phyloP scores from a whole-genome alignment of 1,140 invertebrate genomes.

The Eurosta solidaginis region DNA sequence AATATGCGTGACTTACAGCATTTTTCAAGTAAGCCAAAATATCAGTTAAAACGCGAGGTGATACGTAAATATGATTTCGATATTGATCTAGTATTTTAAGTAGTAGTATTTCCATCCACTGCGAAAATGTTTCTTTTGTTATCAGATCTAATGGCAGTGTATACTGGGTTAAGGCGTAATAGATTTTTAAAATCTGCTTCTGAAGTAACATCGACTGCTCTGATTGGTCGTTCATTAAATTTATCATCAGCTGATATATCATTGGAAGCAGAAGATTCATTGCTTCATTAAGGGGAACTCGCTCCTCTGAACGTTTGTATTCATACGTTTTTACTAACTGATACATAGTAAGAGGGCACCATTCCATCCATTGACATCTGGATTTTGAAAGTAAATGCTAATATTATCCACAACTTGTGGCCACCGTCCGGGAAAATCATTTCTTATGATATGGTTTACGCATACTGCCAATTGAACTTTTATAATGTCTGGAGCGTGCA shows the following conservation, averaged over 20 bases:
- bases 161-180: slow-evolving; percentile 93
- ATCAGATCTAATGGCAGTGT: slow-evolving; percentile 87
- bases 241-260: slow-evolving; percentile 83
- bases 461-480: slow-evolving; percentile 90
- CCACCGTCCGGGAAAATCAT: slow-evolving; percentile 96
- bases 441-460: slow-evolving; percentile 89
- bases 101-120: slow-evolving; percentile 96
- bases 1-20: slow-evolving; percentile 79
- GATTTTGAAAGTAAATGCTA: slow-evolving; percentile 66
- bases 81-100: slow-evolving; percentile 88
- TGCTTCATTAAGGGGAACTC: slow-evolving; percentile 86
- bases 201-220: slow-evolving; percentile 88
- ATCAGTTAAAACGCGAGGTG: slow-evolving; percentile 88
- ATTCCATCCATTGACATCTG: slow-evolving; percentile 84
- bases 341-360: slow-evolving; percentile 89
- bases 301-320: slow-evolving; percentile 89
- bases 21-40: slow-evolving; percentile 66
- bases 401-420: slow-evolving; percentile 95
- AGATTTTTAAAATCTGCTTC: slow-evolving; percentile 97
- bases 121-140: slow-evolving; percentile 84
- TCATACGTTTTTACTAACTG: slow-evolving; percentile 97
- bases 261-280: slow-evolving; percentile 93
- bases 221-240: slow-evolving; percentile 79
- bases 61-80: too few relatives aligned
- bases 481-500: slow-evolving; percentile 88